Evolutionary conservation across 2,888 invertebrate genomes (phyloP).

Genomic region (Coelogynopora nodosa): DNA sequence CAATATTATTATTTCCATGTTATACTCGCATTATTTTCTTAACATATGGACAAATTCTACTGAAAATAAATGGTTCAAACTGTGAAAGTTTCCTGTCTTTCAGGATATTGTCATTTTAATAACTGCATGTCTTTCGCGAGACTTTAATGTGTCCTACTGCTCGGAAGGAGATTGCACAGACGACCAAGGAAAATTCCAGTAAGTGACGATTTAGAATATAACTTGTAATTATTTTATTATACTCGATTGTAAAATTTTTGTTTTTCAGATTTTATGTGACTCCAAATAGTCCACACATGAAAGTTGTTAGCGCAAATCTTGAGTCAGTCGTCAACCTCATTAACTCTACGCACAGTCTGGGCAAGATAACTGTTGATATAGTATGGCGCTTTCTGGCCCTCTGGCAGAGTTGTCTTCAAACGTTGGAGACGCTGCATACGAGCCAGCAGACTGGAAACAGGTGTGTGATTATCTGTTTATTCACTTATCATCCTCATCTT

Average conservation of each 20-base stretch:
- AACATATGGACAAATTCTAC: too few species aligned
- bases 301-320: background rate
- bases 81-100: background rate
- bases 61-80: background rate
- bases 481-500: too few species aligned
- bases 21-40: too few species aligned
- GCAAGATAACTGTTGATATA: background rate
- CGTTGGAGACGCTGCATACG: background rate
- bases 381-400: background rate
- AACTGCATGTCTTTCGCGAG: background rate
- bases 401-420: background rate
- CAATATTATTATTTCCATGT: too few species aligned
- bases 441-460: background rate
- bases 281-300: background rate
- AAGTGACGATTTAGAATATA: too few species aligned
- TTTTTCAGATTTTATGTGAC: background rate
- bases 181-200: too few species aligned
- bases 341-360: background rate
- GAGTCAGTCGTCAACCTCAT: background rate
- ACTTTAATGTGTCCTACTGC: background rate
- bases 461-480: too few species aligned
- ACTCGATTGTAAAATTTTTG: too few species aligned
- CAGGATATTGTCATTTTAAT: background rate
- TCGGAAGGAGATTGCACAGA: too few species aligned
- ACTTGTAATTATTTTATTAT: too few species aligned